Conservation (phyloP, 2,888 invertebrate species). For the Acleris laterana region DNA sequence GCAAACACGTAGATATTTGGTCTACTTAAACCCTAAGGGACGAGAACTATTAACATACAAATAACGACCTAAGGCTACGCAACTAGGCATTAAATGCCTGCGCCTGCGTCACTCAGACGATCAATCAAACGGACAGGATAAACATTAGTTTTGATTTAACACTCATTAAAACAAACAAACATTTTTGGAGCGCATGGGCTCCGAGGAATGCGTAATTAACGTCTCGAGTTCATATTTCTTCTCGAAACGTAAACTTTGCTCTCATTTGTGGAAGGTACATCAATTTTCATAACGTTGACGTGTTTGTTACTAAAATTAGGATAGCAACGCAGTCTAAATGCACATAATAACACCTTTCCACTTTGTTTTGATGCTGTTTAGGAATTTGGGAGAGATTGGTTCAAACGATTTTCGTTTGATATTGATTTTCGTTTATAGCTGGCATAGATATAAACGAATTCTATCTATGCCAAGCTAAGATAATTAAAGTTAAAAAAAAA, state of each 20-base stretch:
- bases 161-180: constrained; percentile 71
- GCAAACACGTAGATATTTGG: not conserved
- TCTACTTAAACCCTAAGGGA: not conserved
- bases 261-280: constrained; percentile 15
- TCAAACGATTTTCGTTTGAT: too few relatives aligned
- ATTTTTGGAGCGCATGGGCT: constrained; percentile 56
- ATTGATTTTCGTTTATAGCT: too few relatives aligned
- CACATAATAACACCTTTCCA: too few relatives aligned
- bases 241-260: constrained; percentile 30
- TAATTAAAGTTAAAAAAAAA: too few relatives aligned
- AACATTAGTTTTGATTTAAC: constrained; percentile 71
- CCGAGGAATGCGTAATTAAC: constrained; percentile 61
- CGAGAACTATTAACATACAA: constrained; percentile 22
- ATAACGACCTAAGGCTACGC: constrained; percentile 55
- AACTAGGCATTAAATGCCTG: constrained; percentile 42
- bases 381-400: too few relatives aligned
- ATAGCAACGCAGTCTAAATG: constrained; percentile 3
- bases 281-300: constrained; percentile 24
- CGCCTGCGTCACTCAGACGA: constrained; percentile 56
- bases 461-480: too few relatives aligned
- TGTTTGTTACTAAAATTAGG: constrained; percentile 15
- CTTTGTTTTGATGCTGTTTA: too few relatives aligned
- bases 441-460: too few relatives aligned
- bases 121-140: constrained; percentile 70
- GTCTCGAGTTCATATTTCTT: constrained; percentile 66